Conservation (phyloP, 2,113 vertebrate species). For the Bufo bufo region DNA sequence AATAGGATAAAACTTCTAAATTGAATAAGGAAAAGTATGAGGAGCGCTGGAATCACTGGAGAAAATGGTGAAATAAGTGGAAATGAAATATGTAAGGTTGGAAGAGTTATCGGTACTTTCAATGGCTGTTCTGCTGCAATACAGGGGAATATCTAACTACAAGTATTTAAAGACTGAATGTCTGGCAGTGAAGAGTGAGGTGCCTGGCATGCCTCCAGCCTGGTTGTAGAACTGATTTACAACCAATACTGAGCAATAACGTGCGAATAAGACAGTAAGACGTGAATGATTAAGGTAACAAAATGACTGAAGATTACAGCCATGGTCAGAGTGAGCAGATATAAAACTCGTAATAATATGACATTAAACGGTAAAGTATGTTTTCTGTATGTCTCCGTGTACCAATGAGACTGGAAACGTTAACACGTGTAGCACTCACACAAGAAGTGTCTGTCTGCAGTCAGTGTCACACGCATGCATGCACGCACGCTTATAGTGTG, state of each 20-base stretch:
- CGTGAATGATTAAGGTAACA: conserved; percentile 14
- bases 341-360: conserved; percentile 8
- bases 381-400: neutral
- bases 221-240: conserved; percentile 28
- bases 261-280: conserved; percentile 1
- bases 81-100: neutral
- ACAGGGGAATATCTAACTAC: neutral
- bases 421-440: conserved; percentile 11
- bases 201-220: neutral
- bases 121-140: conserved; percentile 1
- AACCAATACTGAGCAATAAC: neutral
- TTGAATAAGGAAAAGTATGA: neutral
- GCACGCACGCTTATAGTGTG: neutral
- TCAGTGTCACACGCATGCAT: conserved; percentile 8
- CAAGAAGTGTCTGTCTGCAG: neutral
- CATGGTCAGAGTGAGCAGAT: conserved; percentile 41
- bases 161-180: neutral
- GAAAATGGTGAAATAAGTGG: neutral
- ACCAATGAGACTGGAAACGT: neutral
- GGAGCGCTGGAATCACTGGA: neutral
- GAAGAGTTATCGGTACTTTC: neutral
- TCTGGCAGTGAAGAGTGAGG: conserved; percentile 18
- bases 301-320: conserved; percentile 36
- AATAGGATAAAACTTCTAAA: neutral
- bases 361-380: neutral